Conservation (phyloP, 2,797 vertebrate species). For the Potorous gilbertii region DNA sequence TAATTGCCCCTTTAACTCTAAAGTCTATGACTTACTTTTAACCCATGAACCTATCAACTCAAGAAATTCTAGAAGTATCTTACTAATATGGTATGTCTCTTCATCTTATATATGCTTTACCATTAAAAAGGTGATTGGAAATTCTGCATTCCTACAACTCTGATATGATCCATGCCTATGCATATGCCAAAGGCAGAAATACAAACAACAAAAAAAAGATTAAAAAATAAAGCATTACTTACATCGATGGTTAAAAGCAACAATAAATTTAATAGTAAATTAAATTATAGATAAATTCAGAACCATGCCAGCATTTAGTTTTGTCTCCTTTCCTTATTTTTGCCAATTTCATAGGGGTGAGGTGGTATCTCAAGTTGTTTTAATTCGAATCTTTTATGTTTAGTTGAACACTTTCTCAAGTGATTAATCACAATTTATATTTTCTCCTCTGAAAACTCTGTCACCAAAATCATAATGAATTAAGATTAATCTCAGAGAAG, state of each 20-base stretch:
- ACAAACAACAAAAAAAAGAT: background rate
- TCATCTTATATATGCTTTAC: background rate
- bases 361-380: too few species aligned
- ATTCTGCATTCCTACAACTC: background rate
- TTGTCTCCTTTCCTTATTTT: too few species aligned
- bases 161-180: background rate
- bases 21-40: background rate
- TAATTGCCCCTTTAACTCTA: background rate
- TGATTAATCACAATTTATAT: too few species aligned
- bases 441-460: too few species aligned
- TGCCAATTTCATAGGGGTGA: too few species aligned
- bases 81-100: background rate
- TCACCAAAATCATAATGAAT: too few species aligned
- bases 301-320: too few species aligned
- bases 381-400: too few species aligned
- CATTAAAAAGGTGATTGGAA: background rate
- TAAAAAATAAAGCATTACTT: background rate
- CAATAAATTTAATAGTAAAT: background rate
- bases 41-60: background rate
- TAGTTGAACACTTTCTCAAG: too few species aligned
- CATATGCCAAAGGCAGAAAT: background rate
- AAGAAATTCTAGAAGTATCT: background rate
- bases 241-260: background rate
- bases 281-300: background rate
- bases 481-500: too few species aligned